Conservation (phyloP, 2,113 vertebrate genomes). For the Hyaena hyaena region DNA sequence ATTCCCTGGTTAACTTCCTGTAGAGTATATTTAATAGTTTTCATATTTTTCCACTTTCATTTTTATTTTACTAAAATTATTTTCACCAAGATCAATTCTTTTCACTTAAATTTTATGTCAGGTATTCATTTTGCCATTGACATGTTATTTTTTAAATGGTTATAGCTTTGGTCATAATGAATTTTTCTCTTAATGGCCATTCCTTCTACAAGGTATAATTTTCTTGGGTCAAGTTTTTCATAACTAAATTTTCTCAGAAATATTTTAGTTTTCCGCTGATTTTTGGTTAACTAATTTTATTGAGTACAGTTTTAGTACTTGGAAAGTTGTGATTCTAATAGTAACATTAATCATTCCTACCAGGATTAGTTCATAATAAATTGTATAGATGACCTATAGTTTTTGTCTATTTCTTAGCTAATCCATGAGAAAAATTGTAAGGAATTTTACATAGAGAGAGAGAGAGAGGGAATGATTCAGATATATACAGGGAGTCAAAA, state of each 20-base stretch:
- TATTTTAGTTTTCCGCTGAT: constrained; percentile 47
- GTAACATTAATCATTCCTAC: not conserved
- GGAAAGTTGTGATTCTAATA: not conserved
- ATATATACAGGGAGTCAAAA: not conserved
- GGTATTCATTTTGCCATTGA: constrained; percentile 50
- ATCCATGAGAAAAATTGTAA: not conserved
- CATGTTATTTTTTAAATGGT: constrained; percentile 26
- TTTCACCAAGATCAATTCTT: constrained; percentile 52
- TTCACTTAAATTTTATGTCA: constrained; percentile 52
- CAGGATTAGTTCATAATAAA: not conserved
- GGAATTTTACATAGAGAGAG: not conserved
- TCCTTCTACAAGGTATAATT: constrained; percentile 49
- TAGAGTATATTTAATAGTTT: not conserved
- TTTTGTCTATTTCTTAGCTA: constrained; percentile 6
- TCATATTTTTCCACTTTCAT: constrained; percentile 46
- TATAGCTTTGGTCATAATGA: constrained; percentile 8
- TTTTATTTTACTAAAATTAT: constrained; percentile 58
- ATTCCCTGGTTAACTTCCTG: constrained; percentile 60
- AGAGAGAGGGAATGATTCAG: not conserved
- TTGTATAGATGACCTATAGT: not conserved
- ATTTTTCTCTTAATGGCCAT: constrained; percentile 19
- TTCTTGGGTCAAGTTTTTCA: constrained; percentile 19
- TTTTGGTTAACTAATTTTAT: constrained; percentile 34
- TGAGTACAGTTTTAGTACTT: constrained; percentile 1
- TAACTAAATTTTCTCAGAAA: constrained; percentile 14